phyloP scores from a whole-genome alignment of 64 coral and sea anemone genomes.

The Montipora sp. region DNA sequence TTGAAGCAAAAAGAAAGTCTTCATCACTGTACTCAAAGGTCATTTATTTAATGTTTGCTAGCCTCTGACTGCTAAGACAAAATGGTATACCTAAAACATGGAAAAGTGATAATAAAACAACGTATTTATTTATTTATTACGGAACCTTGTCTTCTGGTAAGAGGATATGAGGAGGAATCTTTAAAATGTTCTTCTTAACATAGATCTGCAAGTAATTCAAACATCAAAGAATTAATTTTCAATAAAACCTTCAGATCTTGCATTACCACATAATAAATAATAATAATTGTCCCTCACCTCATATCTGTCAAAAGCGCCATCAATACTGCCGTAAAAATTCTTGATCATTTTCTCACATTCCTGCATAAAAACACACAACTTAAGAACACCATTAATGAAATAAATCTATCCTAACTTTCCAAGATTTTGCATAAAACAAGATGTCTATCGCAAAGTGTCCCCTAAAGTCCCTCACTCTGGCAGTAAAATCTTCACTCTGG shows the following conservation, averaged over 20 bases:
- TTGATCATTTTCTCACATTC: constrained; percentile 63
- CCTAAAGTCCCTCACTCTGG: too few species aligned
- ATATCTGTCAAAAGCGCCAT: constrained; percentile 80
- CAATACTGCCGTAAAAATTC: constrained; percentile 66
- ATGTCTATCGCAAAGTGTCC: too few species aligned
- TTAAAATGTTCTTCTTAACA: constrained; percentile 85
- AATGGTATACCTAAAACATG: too few species aligned
- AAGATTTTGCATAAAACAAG: too few species aligned
- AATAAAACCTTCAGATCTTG: neutral
- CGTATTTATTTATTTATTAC: neutral
- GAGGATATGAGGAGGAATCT: constrained; percentile 81
- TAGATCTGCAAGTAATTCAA: constrained; percentile 61
- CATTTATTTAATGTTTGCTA: too few species aligned
- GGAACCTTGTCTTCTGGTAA: constrained; percentile 89
- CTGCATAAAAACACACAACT: constrained; percentile 23
- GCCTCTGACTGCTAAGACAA: too few species aligned
- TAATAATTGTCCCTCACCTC: constrained; percentile 47
- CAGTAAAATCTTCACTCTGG: too few species aligned
- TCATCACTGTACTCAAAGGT: too few species aligned
- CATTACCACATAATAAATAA: neutral
- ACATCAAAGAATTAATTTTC: neutral
- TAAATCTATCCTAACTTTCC: too few species aligned
- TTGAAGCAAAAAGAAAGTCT: too few species aligned
- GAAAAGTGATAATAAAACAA: neutral
- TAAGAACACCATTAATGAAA: too few species aligned